phyloP scores from a whole-genome alignment of 2,797 vertebrate genomes.

The Diglossa cyanea region DNA sequence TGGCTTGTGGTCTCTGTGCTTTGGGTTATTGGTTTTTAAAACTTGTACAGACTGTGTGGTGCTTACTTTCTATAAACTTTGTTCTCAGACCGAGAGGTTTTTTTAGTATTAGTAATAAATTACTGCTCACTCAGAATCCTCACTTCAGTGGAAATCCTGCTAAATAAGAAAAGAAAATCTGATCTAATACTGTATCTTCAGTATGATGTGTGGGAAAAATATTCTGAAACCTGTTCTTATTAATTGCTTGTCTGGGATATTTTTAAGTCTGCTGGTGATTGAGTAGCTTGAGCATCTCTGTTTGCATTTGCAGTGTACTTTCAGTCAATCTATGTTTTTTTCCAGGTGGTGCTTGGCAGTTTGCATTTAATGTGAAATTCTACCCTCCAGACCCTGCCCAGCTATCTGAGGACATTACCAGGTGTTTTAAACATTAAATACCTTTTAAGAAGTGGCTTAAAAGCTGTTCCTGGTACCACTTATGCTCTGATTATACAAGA shows the following conservation, averaged over 20 bases:
- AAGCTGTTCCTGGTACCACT: background rate
- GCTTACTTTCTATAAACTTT: background rate
- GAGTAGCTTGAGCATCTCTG: background rate
- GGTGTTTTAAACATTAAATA: slow-evolving; percentile 75
- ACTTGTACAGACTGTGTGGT: background rate
- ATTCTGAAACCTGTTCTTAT: background rate
- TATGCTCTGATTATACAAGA: background rate
- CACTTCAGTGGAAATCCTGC: background rate
- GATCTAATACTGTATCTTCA: background rate
- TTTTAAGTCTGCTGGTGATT: background rate
- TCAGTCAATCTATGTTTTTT: slow-evolving; percentile 29
- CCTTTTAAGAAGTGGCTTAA: background rate
- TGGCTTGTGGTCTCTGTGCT: background rate
- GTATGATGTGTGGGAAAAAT: accelerated
- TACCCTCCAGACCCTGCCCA: slow-evolving; percentile 96
- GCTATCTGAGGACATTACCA: slow-evolving; percentile 95
- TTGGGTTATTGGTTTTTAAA: background rate
- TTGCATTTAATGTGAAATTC: slow-evolving; percentile 98
- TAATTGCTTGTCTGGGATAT: background rate
- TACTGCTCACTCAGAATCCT: background rate
- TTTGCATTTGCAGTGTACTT: background rate
- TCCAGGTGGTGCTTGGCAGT: slow-evolving; percentile 94
- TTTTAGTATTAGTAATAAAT: background rate
- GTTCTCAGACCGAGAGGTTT: accelerated
- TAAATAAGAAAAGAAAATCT: background rate